Evolutionary conservation across 2,113 vertebrate species (phyloP).

Genomic region (Callorhinus ursinus): DNA sequence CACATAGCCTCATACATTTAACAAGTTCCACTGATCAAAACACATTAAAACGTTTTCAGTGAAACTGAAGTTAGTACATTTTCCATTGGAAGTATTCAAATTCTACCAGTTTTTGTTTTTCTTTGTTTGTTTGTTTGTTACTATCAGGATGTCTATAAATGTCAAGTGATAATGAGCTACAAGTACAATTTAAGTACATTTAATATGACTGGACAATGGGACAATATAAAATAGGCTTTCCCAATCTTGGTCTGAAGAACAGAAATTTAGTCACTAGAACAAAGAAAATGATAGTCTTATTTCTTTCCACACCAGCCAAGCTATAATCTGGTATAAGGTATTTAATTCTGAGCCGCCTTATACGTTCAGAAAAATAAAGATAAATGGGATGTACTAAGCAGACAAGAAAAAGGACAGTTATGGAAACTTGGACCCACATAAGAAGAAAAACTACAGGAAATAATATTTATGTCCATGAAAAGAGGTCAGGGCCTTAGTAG

Average conservation of each 20-base stretch:
- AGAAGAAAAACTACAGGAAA: not conserved
- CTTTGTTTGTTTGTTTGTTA: not conserved
- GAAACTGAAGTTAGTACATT: not conserved
- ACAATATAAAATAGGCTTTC: not conserved
- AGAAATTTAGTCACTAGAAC: not conserved
- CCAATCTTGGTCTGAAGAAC: not conserved
- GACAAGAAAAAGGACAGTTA: not conserved
- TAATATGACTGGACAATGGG: not conserved
- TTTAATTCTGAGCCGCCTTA: not conserved
- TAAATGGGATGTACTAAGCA: not conserved
- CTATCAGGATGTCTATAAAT: conserved; percentile 6
- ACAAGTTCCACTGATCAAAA: conserved; percentile 56
- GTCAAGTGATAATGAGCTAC: not conserved
- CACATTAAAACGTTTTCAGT: conserved; percentile 38
- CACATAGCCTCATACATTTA: conserved; percentile 34
- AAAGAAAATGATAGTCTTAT: not conserved
- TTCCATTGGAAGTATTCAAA: conserved; percentile 49
- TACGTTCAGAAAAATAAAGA: not conserved
- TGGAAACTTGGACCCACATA: not conserved
- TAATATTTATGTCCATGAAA: not conserved
- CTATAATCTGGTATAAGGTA: not conserved
- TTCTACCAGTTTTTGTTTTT: not conserved
- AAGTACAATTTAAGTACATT: not conserved
- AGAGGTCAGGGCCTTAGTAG: not conserved
- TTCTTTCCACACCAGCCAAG: not conserved